Conservation (phyloP, 2,113 vertebrate species). For the Furnarius figulus region DNA sequence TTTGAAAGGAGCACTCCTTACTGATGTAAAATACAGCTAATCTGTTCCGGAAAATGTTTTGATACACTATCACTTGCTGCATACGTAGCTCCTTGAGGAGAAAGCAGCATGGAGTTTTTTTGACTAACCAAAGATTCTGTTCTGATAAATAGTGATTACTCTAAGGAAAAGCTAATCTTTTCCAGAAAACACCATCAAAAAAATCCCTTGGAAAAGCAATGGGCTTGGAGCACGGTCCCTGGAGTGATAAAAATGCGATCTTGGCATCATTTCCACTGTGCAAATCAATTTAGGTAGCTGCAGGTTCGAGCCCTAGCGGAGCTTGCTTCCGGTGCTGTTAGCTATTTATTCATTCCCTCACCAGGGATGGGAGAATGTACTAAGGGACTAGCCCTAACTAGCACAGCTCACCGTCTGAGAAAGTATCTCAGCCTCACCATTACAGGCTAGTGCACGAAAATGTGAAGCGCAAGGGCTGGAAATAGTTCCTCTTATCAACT, state of each 20-base stretch:
- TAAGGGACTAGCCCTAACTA: not conserved
- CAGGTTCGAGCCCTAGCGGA: not conserved
- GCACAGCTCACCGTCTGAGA: not conserved
- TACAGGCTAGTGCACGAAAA: not conserved
- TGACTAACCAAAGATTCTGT: not conserved
- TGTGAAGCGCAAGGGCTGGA: not conserved
- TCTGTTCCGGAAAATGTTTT: not conserved
- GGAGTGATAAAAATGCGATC: not conserved
- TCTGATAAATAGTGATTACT: not conserved
- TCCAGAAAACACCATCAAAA: not conserved
- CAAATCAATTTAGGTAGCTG: not conserved
- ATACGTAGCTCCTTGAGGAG: not conserved
- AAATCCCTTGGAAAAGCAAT: not conserved
- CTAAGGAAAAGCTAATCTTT: not conserved
- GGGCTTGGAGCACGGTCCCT: not conserved
- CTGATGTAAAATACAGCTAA: not conserved
- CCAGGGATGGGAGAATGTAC: not conserved
- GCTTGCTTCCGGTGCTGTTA: not conserved
- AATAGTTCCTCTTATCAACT: not conserved
- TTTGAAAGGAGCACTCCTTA: not conserved
- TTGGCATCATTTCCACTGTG: not conserved
- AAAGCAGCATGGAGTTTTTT: not conserved
- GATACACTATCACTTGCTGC: not conserved
- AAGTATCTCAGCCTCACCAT: not conserved
- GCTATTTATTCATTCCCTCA: not conserved